These are phyloP conservation scores for Bombus soroeensis DNA, from an alignment of 1,140 invertebrate species.

Conservation along the genomic window DNA sequence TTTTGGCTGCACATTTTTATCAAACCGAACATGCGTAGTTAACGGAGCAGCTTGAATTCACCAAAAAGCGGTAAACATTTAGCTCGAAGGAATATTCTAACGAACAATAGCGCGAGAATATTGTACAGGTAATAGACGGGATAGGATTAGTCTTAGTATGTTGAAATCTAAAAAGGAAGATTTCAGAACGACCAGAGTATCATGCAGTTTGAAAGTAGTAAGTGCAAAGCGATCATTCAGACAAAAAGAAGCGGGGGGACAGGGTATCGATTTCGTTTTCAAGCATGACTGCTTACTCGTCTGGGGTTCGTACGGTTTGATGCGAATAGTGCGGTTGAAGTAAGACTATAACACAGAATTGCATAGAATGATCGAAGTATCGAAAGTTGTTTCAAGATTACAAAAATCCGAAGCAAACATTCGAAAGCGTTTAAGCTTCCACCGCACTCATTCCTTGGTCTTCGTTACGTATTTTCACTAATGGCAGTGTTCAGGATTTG, in stretches of 20 bases:
- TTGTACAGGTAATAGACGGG: not conserved
- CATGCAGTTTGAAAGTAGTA: slow-evolving; percentile 31
- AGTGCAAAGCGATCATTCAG: slow-evolving; percentile 32
- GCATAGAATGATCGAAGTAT: not conserved
- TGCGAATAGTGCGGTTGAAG: not conserved
- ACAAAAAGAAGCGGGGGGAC: slow-evolving; percentile 25
- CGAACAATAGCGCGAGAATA: not conserved
- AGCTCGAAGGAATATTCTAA: not conserved
- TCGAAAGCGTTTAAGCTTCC: not conserved
- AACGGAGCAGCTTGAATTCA: not conserved
- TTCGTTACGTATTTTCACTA: too few relatives aligned
- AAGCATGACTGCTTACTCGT: not conserved
- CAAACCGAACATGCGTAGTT: slow-evolving; percentile 58
- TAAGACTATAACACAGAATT: not conserved
- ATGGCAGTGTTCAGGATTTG: slow-evolving; percentile 1
- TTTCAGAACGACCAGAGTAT: not conserved
- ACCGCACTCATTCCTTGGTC: not conserved
- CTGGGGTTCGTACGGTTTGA: slow-evolving; percentile 11
- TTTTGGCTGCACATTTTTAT: not conserved
- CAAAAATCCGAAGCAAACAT: not conserved
- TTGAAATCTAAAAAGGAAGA: not conserved
- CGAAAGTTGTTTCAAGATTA: not conserved
- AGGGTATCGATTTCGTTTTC: slow-evolving; percentile 23
- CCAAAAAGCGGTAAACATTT: slow-evolving; percentile 19
- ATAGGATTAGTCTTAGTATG: not conserved